Conservation (phyloP, 1,140 invertebrate species). For the Frieseomelitta varia region DNA sequence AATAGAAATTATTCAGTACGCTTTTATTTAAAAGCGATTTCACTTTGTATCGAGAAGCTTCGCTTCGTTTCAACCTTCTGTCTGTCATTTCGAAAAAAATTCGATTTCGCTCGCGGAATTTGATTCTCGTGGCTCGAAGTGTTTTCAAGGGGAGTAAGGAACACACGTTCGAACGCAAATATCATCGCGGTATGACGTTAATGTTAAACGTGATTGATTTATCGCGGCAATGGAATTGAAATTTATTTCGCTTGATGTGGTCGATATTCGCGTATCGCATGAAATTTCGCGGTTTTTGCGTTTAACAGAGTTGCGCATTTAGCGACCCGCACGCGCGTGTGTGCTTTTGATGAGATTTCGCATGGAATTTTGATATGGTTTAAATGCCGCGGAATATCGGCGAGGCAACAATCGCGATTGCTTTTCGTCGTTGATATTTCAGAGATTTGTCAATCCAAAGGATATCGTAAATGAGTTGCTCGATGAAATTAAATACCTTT, state of each 20-base stretch:
- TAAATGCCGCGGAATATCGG: not conserved
- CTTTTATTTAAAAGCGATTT: not conserved
- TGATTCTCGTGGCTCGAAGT: not conserved
- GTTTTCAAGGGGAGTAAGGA: not conserved
- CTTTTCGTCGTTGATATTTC: not conserved
- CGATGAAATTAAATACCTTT: too few species aligned
- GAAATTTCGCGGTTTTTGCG: not conserved
- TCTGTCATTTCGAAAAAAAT: not conserved
- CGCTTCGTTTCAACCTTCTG: not conserved
- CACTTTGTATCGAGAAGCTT: too few species aligned
- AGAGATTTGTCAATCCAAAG: not conserved
- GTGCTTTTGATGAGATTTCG: not conserved
- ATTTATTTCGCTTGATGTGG: slow-evolving; percentile 20
- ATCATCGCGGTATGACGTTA: not conserved
- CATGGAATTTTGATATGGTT: not conserved
- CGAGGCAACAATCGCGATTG: not conserved
- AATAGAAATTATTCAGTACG: too few species aligned
- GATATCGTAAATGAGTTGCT: not conserved
- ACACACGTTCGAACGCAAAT: not conserved
- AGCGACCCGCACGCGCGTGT: not conserved
- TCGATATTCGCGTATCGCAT: not conserved
- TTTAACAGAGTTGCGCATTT: not conserved
- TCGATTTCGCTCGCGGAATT: not conserved
- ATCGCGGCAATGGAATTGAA: slow-evolving; percentile 5
- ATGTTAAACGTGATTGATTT: slow-evolving; percentile 15